phyloP scores from a whole-genome alignment of 2,113 vertebrate genomes.

The Pseudorhombus dupliciocellatus region DNA sequence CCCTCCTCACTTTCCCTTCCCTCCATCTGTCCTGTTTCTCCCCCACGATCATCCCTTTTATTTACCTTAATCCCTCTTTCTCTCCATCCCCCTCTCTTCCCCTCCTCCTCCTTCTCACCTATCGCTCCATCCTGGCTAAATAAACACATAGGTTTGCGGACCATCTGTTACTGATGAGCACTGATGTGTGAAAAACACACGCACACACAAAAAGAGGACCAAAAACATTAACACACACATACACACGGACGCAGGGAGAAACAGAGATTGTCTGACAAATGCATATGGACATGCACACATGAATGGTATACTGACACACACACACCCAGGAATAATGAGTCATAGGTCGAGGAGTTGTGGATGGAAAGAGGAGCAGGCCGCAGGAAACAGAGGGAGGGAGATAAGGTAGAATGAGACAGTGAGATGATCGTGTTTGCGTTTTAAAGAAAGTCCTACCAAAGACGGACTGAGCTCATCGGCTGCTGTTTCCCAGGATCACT shows the following conservation, averaged over 20 bases:
- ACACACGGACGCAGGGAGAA: neutral
- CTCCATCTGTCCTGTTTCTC: constrained; percentile 55
- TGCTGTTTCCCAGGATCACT: too few species aligned
- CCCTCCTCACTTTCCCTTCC: constrained; percentile 1
- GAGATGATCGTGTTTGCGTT: constrained; percentile 25
- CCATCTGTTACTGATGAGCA: constrained; percentile 74
- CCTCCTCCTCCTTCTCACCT: constrained; percentile 42
- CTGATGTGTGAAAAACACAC: constrained; percentile 52
- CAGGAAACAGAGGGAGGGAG: constrained; percentile 37
- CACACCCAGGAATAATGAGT: constrained; percentile 55
- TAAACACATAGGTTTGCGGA: constrained; percentile 73
- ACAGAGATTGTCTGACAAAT: neutral
- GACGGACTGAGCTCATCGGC: neutral
- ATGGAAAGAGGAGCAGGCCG: constrained; percentile 39
- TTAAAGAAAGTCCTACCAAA: constrained; percentile 8
- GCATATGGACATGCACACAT: neutral
- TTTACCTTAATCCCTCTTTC: constrained; percentile 48
- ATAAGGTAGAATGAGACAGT: neutral
- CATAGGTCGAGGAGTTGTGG: constrained; percentile 44
- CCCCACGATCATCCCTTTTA: constrained; percentile 36
- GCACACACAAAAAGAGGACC: constrained; percentile 10
- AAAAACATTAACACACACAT: neutral
- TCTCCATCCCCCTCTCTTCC: constrained; percentile 18
- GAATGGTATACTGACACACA: neutral
- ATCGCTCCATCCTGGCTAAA: constrained; percentile 59